Base-by-base conservation (phyloP, 1,140 invertebrate species). In the Achroia grisella region DNA sequence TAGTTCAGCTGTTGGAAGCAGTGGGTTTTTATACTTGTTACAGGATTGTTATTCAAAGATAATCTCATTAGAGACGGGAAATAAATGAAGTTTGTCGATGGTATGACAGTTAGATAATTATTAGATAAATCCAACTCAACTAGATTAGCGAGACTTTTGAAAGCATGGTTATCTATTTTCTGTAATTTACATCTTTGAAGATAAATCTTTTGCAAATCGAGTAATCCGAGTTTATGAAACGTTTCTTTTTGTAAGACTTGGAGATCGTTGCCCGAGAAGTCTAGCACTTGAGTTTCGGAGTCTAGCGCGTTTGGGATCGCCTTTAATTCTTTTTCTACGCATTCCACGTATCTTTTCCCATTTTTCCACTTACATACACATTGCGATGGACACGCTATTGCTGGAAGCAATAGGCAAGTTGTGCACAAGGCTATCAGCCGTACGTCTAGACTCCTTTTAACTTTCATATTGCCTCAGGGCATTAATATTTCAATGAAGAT, bases 341-440 rank as follows among this genome's bases (percentile, higher is more conserved):
- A 97, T 71, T 97, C 95, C 2, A 96, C 94, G 48, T 93, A 94
- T 65, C 95, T 91, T 72, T 97, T 97, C 1, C 95, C 95, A 64
- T 92, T 91, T 75, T 96, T 97, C 95, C 95, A 97, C 65, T 95
- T 96, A 86, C 95, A 97, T 8, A 89, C 87, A 76, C 95, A 97
- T 23, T 88, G 82, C 31, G 89, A 88, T 0, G 95, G 95, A 71
- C 95, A 97, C 10, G 88, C 89, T 46, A 77, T 69, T 9, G 75
- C 72, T 8, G 71, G 71, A 6, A 79, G 62, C 11, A 82, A 59
- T 39, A 84, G 46, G 46, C 74, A 84, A 8, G 80, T 80, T 11
- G 74, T 79, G 65, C 71, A 82, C 49, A 84, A 62, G 62, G 75
- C 80, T 30, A 84, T 66, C 6, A 84, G 74, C 72, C 76, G 68